phyloP scores from a whole-genome alignment of 2,113 vertebrate genomes.

The Perca schrenkii region DNA sequence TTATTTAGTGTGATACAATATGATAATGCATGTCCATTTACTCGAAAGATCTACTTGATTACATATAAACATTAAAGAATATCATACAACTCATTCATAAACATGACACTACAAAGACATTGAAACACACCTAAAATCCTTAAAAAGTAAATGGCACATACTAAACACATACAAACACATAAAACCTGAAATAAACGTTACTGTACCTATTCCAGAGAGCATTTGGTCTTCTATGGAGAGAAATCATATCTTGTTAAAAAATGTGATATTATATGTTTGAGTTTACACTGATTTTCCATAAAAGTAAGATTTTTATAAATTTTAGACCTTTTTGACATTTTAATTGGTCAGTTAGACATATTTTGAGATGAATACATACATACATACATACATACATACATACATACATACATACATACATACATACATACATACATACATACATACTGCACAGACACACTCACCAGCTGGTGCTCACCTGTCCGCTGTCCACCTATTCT shows the following conservation, averaged over 20 bases:
- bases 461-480: constrained; percentile 39
- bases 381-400: not conserved
- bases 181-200: no score
- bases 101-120: no score
- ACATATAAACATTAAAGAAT: no score
- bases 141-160: no score
- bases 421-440: not conserved
- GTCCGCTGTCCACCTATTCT: constrained; percentile 43
- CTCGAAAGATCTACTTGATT: no score
- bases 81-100: not conserved
- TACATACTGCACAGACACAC: not conserved
- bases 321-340: not conserved
- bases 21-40: not conserved
- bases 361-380: not conserved
- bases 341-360: not conserved
- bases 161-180: no score
- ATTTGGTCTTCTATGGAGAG: not conserved
- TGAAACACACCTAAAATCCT: not conserved
- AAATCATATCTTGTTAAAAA: no score
- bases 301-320: not conserved
- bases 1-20: not conserved
- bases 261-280: no score
- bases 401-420: constrained; percentile 1
- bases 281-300: no score
- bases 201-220: not conserved